Base-by-base conservation (phyloP, 2,888 invertebrate species). In the Acanthacorydalis orientalis region DNA sequence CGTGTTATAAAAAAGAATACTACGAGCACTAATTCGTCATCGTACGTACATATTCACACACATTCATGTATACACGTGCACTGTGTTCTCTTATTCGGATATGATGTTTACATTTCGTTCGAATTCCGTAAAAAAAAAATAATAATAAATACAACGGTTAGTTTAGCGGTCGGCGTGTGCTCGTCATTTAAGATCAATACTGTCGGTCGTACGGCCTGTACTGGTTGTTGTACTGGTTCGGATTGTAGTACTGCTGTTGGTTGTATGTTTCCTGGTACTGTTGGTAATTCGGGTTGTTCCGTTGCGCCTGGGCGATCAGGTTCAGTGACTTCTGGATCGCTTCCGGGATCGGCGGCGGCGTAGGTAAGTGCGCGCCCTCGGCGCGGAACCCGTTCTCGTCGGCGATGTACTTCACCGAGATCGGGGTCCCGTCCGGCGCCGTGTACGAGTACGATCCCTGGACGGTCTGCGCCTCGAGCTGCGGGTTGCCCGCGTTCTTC, bases 331-430 rank as follows among this genome's bases (percentile, higher is more conserved):
- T 70, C 51, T 61, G 62, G 57, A 77, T 77, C 16, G 72, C 74
- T 50, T 69, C 74, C 10, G 77, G 77, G 57, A 75, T 72, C 31
- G 77, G 76, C 15, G 75, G 77, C 50, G 77, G 72, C n/a, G 75
- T 74, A 43, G 78, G 77, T 47, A 77, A 59, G 52, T 77, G 77
- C 42, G 72, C 73, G 31, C 77, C 77, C 52, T 70, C 68, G 33
- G 77, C 66, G 46, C 68, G 75, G 72, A 77, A 78, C 60, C 77
- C 77, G 44, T 61, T 64, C 53, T 65, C 65, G 48, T 67, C 65
- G 34, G 63, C 64, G 32, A 60, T 57, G 51, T 64, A 64, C 12
- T 58, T 59, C 31, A 67, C 51, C 7, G 58, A 59, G 51, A 67
- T 64, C 9, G 62, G 63, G 34, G 62, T 61, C n/a, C 68, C 68